Evolutionary conservation across 1,140 invertebrate genomes (phyloP), one percentile per base, ranked within the genome.

Genomic region (Planococcus citri): DNA sequence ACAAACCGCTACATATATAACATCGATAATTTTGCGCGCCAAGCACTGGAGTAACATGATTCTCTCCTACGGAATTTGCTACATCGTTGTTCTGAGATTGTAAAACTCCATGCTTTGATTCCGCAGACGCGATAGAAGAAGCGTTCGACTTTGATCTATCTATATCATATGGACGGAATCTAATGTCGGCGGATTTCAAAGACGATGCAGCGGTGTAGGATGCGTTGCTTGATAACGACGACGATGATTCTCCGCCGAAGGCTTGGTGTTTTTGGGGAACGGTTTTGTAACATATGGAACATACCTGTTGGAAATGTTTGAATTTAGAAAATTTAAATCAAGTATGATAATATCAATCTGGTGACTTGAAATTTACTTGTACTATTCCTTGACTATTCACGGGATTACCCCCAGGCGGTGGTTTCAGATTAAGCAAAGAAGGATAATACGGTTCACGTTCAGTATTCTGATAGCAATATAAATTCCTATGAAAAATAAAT

Each of bases 371-470:
- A 68, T 41, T 76, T 73, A 82, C 76, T 72, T 79, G 78, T 12
- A 82, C 81, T 74, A 80, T 76, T 29, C 85, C 89, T 79, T 89
- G 86, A 68, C 87, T 85, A 77, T 86, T 89, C 71, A 95, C 88
- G 27, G 90, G 89, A 80, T 87, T 88, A 73, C 92, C 90, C 74
- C 91, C 91, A 61, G 85, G 83, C 41, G 88, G 89, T 69, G 88
- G 84, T 77, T 86, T 87, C 72, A 93, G 79, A 72, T 84, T 84
- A 75, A 86, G 87, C 70, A 95, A 88, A 79, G 91, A 92, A 0
- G 92, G 90, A 81, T 90, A 95, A 79, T 89, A 94, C 24, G 90
- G 87, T 77, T 95, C 91, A 70, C 87, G 82, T 75, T 91, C 90
- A 1, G 87, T 84, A 80, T 93, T 92, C 38, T 87, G 83, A 76